Evolutionary conservation across 2,797 vertebrate genomes (phyloP), one percentile per base, ranked within the genome.

Genomic region (Crenichthys baileyi): DNA sequence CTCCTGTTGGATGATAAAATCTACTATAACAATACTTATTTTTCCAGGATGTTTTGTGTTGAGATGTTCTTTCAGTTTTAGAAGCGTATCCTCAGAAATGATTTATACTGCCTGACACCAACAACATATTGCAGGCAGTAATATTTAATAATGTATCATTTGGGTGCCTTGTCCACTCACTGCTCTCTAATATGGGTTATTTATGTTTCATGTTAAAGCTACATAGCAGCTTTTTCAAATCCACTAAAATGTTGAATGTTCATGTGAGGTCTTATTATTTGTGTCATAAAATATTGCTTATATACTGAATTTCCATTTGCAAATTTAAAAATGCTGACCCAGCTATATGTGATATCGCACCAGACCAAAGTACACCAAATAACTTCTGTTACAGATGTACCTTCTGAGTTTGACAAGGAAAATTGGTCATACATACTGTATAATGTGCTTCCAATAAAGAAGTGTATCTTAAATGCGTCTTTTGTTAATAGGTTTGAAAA

Each of bases 401-500:
- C 7, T 53, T 77, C n/a, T n/a, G n/a, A 29, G 56, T 83, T 71
- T 81, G 6, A 70, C 2, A 4, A 67, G 13, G n/a, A 22, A 80
- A 83, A 29, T 75, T n/a, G 31, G 22, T 5, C 46, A 73, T 70
- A 70, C 83, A 79, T 75, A 75, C 29, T 80, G 80, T 90, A 48
- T 74, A 73, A 81, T 65, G 46, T 70, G 39, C 39, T 60, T 82
- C 76, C 65, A 94, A 91, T 93, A 93, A 95, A 91, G 53, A 72
- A 11, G n/a, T 75, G 2, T 58, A 79, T 44, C 15, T 48, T 2
- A 56, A 53, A n/a, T 8, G 63, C 16, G 24, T 75, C n/a, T 72
- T 20, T 73, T 82, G 5, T 26, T 67, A 73, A 4, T 16, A 29
- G 15, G 36, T 50, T 78, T 39, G 7, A 41, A 36, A 63, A 46